phyloP scores from a whole-genome alignment of 2,113 vertebrate species.

The Salminus brasiliensis region DNA sequence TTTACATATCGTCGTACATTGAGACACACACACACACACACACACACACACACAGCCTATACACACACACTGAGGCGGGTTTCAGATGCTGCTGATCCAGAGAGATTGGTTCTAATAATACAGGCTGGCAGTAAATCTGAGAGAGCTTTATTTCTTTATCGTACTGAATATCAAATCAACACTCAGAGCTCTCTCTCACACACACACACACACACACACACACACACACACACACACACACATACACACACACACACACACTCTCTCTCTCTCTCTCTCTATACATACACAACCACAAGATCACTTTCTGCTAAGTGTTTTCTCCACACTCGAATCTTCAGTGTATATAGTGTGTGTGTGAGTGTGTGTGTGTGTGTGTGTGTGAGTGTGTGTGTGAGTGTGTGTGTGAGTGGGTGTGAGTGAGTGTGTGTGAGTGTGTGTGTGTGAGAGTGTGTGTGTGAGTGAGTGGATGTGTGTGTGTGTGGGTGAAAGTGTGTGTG shows the following conservation, averaged over 20 bases:
- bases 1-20: slow-evolving; percentile 12
- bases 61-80: slow-evolving; percentile 6
- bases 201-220: background rate
- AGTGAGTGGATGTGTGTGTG: background rate
- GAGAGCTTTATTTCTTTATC: slow-evolving; percentile 22
- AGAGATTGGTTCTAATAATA: slow-evolving; percentile 43
- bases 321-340: too few species aligned
- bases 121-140: slow-evolving; percentile 17
- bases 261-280: too few species aligned
- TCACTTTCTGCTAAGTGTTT: too few species aligned
- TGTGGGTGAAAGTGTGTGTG: background rate
- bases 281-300: background rate
- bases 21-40: slow-evolving; percentile 16
- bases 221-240: too few species aligned
- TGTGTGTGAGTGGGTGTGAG: too few species aligned
- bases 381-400: background rate
- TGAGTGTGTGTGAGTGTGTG: too few species aligned
- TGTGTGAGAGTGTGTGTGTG: background rate
- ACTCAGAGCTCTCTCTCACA: background rate
- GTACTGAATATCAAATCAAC: slow-evolving; percentile 25
- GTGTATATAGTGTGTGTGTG: background rate
- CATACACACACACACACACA: too few species aligned
- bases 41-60: slow-evolving; percentile 1
- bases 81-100: slow-evolving; percentile 44
- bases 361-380: background rate